Percentiles rank a stretch among this genome's conserved stretches.
These are phyloP conservation scores for Thymelicus sylvestris DNA, from an alignment of 2,888 invertebrate genomes.

Conservation along the genomic window DNA sequence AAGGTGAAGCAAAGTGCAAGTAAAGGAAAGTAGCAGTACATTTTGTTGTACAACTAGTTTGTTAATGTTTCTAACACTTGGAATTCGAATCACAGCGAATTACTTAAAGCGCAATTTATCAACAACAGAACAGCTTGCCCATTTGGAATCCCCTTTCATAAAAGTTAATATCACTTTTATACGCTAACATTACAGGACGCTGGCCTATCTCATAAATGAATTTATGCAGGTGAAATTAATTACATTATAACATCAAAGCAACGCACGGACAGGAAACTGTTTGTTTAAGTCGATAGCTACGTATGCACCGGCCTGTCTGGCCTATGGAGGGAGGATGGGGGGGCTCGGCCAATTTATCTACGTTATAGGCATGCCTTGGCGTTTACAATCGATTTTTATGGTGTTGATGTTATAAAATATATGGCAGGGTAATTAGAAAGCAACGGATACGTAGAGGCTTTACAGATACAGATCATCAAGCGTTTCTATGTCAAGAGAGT, in stretches of 20 bases:
- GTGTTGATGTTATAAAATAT: conserved; percentile 1
- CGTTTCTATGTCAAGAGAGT: too few relatives aligned
- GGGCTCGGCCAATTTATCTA: not conserved
- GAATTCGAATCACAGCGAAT: too few relatives aligned
- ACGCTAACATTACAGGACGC: not conserved
- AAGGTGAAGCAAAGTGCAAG: too few relatives aligned
- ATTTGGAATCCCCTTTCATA: not conserved
- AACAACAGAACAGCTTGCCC: not conserved
- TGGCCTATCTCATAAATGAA: conserved; percentile 6
- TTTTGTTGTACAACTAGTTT: too few relatives aligned
- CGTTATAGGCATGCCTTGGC: not conserved
- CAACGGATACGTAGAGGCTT: not conserved
- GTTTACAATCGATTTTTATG: conserved; percentile 7
- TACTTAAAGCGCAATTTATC: not conserved
- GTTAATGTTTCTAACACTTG: too few relatives aligned
- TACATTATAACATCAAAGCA: conserved; percentile 25
- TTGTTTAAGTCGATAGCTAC: conserved; percentile 21
- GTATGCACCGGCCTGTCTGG: conserved; percentile 5
- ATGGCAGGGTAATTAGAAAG: not conserved
- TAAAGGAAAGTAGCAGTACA: too few relatives aligned
- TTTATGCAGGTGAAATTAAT: conserved; percentile 24
- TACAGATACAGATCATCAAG: too few relatives aligned
- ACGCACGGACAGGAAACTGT: conserved; percentile 14
- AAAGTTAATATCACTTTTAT: conserved; percentile 5
- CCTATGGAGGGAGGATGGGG: not conserved